Percentiles rank a stretch among this genome's conserved stretches.
phyloP scores from a whole-genome alignment of 2,888 invertebrate genomes.

The Metalampra italica region DNA sequence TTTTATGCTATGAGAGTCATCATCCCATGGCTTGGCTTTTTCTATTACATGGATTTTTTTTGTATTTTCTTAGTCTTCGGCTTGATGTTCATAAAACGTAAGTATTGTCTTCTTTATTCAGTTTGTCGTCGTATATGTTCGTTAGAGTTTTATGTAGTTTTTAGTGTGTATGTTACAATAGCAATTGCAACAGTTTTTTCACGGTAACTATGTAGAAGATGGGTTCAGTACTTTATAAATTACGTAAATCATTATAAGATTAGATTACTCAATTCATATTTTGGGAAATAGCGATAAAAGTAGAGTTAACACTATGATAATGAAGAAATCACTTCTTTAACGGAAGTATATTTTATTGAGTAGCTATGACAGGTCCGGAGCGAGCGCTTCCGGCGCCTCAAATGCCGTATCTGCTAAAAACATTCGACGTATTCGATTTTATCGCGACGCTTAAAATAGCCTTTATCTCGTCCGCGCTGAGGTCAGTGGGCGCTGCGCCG shows the following conservation, averaged over 20 bases:
- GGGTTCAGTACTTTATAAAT: no score
- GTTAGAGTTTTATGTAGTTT: no score
- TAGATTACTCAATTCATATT: not conserved
- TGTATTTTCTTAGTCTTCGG: no score
- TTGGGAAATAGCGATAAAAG: not conserved
- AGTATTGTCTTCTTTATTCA: no score
- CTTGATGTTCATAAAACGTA: no score
- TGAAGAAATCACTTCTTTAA: constrained; percentile 6
- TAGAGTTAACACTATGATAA: not conserved
- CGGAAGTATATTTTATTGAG: constrained; percentile 29
- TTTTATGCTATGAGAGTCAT: no score
- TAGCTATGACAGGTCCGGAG: constrained; percentile 38
- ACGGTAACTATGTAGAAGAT: no score
- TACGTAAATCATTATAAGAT: not conserved
- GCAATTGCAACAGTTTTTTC: no score
- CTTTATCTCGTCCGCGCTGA: constrained; percentile 70
- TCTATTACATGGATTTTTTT: no score
- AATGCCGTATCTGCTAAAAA: constrained; percentile 58
- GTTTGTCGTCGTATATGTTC: no score
- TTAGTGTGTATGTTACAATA: no score
- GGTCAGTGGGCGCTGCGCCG: constrained; percentile 70
- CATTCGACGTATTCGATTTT: constrained; percentile 66
- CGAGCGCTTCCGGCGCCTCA: constrained; percentile 60
- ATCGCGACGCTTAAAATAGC: constrained; percentile 72
- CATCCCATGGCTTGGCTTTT: no score